phyloP scores from a whole-genome alignment of 2,888 invertebrate genomes.

The Dynastes grantii region DNA sequence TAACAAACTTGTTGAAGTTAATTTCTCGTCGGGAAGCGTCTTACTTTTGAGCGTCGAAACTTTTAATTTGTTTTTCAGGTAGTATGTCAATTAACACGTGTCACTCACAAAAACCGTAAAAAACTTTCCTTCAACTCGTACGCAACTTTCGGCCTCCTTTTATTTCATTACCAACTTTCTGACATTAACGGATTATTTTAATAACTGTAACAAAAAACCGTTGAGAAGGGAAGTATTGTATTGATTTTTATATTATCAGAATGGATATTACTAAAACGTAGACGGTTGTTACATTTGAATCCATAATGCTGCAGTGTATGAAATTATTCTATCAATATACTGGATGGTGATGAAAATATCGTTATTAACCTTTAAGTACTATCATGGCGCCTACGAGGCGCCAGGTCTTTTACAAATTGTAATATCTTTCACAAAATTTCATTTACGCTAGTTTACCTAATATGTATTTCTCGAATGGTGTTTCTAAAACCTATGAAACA shows the following conservation, averaged over 20 bases:
- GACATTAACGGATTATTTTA: constrained; percentile 43
- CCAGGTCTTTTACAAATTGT: too few species aligned
- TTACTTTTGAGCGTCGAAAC: constrained; percentile 23
- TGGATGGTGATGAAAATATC: too few species aligned
- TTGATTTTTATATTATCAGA: background rate
- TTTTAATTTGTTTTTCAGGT: constrained; percentile 43
- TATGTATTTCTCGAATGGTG: too few species aligned
- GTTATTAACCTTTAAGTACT: too few species aligned
- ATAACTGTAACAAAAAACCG: background rate
- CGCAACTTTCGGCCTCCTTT: constrained; percentile 3
- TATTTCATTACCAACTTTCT: constrained; percentile 35
- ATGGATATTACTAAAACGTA: too few species aligned
- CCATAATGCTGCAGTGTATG: too few species aligned
- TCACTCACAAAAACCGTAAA: constrained; percentile 29
- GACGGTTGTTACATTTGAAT: too few species aligned
- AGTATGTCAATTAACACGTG: constrained; percentile 36
- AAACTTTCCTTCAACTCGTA: background rate
- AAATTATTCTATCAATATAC: too few species aligned
- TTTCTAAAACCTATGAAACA: too few species aligned
- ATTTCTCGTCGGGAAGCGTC: constrained; percentile 5
- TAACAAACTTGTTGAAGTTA: constrained; percentile 30
- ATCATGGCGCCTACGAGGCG: too few species aligned
- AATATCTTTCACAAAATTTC: too few species aligned
- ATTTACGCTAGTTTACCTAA: too few species aligned
- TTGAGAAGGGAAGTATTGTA: background rate